Evolutionary conservation across 2,888 invertebrate genomes (phyloP), one percentile per base, ranked within the genome.

Genomic region (Lasioglossum lativentre): DNA sequence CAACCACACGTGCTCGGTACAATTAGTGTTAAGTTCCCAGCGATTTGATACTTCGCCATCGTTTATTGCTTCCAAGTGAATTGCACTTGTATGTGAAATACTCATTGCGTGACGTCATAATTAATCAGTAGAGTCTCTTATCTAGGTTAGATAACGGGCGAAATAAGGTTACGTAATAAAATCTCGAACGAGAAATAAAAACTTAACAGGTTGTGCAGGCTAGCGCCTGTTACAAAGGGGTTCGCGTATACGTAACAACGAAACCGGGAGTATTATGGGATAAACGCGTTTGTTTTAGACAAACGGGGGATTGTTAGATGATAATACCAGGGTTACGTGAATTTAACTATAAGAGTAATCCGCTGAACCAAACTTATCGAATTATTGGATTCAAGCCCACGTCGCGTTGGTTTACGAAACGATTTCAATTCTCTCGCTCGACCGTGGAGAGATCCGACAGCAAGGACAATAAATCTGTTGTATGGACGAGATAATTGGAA

Each of bases 341-440:
- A n/a, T 19, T 27, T 30, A 52, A n/a, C 38, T 68, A 56, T 45
- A 19, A 75, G 59, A 47, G 27, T 27, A 34, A 76, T 66, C n/a
- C 34, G 52, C 59, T 63, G 23, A 27, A 16, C 10, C 0, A 19
- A 80, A 71, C 14, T 10, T 16, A 74, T n/a, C 56, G 45, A 56
- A 76, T 75, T 40, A 77, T 86, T 86, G 86, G 82, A 86, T 70
- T 70, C 2, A 19, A 68, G 82, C 78, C 86, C 86, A 75, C 52
- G 23, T 42, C 68, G 56, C 52, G 23, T 42, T 59, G 56, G 56
- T 70, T 73, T n/a, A 70, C n/a, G 71, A 71, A 78, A 78, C 66
- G 8, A 23, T 79, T 79, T 56, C 52, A 80, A 75, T 78, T 81
- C 80, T 47, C 34, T 27, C 23, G 73, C 8, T 40, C 30, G 34